Percentiles rank a stretch among this genome's conserved stretches.
phyloP scores from a whole-genome alignment of 2,888 invertebrate species.

The Teleogryllus oceanicus region DNA sequence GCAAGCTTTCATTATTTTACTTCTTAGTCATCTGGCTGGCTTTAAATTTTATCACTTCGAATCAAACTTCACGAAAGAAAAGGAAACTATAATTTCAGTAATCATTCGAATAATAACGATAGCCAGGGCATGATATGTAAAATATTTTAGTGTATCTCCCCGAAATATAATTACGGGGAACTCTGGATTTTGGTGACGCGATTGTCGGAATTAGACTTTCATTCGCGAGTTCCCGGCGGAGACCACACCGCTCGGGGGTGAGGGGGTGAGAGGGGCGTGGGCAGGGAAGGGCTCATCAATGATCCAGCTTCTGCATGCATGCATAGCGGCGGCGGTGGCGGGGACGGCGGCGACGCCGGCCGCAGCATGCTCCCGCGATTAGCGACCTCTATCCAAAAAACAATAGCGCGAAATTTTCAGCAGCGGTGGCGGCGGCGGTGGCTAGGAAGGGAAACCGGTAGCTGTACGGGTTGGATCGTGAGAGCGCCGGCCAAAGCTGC shows the following conservation, averaged over 20 bases:
- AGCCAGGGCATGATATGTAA: neutral
- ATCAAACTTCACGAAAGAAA: too few relatives aligned
- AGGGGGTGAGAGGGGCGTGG: neutral
- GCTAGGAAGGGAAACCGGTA: neutral
- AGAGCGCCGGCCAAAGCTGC: too few relatives aligned
- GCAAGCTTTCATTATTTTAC: too few relatives aligned
- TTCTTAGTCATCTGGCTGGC: too few relatives aligned
- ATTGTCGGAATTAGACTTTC: neutral
- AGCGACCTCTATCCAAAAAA: slow-evolving; percentile 1
- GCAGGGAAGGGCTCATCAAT: neutral
- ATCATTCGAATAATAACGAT: neutral
- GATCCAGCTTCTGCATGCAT: neutral
- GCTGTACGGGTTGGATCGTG: too few relatives aligned
- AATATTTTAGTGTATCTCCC: neutral
- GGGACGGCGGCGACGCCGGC: neutral
- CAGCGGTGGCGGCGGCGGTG: neutral
- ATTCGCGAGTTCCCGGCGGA: neutral
- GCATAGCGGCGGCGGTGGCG: neutral
- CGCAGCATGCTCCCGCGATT: neutral
- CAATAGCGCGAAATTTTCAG: neutral
- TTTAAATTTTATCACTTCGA: too few relatives aligned
- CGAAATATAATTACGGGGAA: neutral
- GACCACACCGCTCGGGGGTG: neutral
- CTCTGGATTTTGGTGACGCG: neutral
- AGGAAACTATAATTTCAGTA: too few relatives aligned